These are phyloP conservation scores for Perizoma affinitatum DNA, from an alignment of 2,888 invertebrate genomes.

Conservation along the genomic window DNA sequence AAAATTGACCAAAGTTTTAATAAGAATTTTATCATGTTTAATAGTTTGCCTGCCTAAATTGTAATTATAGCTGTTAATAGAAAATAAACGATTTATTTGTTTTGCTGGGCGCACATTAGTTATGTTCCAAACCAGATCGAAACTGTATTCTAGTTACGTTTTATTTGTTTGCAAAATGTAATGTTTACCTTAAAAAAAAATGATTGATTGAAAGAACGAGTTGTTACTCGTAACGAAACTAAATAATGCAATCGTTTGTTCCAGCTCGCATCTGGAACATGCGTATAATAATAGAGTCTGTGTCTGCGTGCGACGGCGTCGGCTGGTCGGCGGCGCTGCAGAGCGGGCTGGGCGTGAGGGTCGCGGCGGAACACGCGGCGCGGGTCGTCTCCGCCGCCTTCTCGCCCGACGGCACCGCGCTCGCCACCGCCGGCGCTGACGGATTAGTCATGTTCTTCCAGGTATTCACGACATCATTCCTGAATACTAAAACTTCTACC, in stretches of 20 bases:
- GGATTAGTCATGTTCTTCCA: constrained; percentile 97
- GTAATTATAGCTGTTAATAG: too few relatives aligned
- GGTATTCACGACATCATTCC: constrained; percentile 62
- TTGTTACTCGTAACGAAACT: too few relatives aligned
- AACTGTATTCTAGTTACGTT: too few relatives aligned
- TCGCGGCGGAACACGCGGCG: constrained; percentile 58
- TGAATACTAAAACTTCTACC: neutral
- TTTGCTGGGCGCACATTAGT: too few relatives aligned
- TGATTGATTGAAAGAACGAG: too few relatives aligned
- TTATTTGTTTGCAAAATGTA: too few relatives aligned
- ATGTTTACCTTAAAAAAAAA: too few relatives aligned
- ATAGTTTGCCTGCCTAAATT: too few relatives aligned
- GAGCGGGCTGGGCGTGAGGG: constrained; percentile 47
- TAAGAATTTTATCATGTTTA: too few relatives aligned
- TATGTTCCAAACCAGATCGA: too few relatives aligned
- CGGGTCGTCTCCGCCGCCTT: constrained; percentile 92
- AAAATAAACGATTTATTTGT: too few relatives aligned
- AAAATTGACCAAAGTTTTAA: too few relatives aligned
- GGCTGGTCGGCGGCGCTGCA: constrained; percentile 34
- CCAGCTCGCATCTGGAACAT: constrained; percentile 71
- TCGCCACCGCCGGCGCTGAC: constrained; percentile 94
- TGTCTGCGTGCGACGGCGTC: constrained; percentile 29
- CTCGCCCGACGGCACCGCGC: constrained; percentile 97
- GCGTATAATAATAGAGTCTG: constrained; percentile 39
- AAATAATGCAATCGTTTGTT: constrained; percentile 6